Evolutionary conservation across 2,888 invertebrate genomes (phyloP).

Genomic region (Subacronicta megacephala): DNA sequence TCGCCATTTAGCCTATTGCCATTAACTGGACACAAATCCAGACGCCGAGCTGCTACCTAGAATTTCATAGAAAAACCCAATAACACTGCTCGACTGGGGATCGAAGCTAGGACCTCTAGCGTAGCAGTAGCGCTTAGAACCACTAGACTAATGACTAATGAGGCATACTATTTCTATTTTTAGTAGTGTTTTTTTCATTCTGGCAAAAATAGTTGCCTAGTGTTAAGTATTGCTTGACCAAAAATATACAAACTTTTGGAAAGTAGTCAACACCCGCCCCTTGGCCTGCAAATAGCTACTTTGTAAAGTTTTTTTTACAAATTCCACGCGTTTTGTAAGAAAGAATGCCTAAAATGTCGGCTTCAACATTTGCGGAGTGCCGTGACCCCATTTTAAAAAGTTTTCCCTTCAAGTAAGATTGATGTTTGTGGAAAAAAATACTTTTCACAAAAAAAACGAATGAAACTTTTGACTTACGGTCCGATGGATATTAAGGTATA

Average conservation of each 20-base stretch:
- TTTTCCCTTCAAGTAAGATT: constrained; percentile 81
- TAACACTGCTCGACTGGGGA: too few species aligned
- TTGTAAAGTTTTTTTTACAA: constrained; percentile 67
- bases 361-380: constrained; percentile 75
- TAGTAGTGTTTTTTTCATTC: too few species aligned
- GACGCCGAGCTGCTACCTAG: too few species aligned
- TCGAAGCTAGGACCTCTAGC: too few species aligned
- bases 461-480: constrained; percentile 49
- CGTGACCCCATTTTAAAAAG: constrained; percentile 80
- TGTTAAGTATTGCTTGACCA: too few species aligned
- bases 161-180: too few species aligned
- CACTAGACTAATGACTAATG: too few species aligned
- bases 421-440: constrained; percentile 77
- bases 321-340: constrained; percentile 68
- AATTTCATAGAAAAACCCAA: too few species aligned
- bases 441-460: constrained; percentile 60
- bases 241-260: constrained; percentile 1
- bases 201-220: too few species aligned
- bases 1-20: too few species aligned
- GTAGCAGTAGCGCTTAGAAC: too few species aligned
- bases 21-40: too few species aligned
- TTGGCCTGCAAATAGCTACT: constrained; percentile 56
- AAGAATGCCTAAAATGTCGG: constrained; percentile 79
- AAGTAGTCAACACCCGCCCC: constrained; percentile 20
- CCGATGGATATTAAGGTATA: constrained; percentile 43